phyloP scores from a whole-genome alignment of 2,797 vertebrate species.

The Denticeps clupeoides region DNA sequence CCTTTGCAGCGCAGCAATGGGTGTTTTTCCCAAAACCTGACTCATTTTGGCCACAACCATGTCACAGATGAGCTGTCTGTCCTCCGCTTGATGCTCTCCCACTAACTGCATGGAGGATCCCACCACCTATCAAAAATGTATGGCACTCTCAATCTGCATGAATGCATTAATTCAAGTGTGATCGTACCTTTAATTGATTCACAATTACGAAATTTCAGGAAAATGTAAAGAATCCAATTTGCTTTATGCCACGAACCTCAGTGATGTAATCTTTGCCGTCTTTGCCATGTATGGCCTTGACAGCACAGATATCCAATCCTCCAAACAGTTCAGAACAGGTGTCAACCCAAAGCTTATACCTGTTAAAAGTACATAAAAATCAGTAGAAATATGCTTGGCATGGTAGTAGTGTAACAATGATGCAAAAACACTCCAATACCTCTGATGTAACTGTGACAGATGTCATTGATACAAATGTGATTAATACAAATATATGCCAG shows the following conservation, averaged over 20 bases:
- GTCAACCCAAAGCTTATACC: conserved; percentile 95
- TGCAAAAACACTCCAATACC: no score
- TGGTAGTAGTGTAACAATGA: no score
- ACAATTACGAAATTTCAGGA: no score
- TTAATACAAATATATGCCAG: no score
- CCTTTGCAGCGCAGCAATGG: conserved; percentile 70
- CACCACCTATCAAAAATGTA: conserved; percentile 77
- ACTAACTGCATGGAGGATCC: conserved; percentile 90
- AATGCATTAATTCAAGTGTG: no score
- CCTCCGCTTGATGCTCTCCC: conserved; percentile 85
- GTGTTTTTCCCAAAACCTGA: conserved; percentile 66
- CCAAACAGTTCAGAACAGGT: conserved; percentile 90
- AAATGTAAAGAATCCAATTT: no score
- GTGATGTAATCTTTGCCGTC: conserved; percentile 95
- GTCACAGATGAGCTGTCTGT: conserved; percentile 84
- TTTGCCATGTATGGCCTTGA: conserved; percentile 96
- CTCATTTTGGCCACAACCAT: conserved; percentile 83
- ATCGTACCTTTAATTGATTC: no score
- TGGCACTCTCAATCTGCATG: no score
- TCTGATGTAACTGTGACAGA: no score
- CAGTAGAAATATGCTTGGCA: no score
- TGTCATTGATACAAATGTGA: no score
- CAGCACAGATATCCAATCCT: conserved; percentile 89
- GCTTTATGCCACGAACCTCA: conserved; percentile 64
- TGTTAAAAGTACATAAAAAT: conserved; percentile 27